Evolutionary conservation across 2,797 vertebrate species (phyloP), one percentile per base, ranked within the genome.

Genomic region (Amazona ochrocephala): DNA sequence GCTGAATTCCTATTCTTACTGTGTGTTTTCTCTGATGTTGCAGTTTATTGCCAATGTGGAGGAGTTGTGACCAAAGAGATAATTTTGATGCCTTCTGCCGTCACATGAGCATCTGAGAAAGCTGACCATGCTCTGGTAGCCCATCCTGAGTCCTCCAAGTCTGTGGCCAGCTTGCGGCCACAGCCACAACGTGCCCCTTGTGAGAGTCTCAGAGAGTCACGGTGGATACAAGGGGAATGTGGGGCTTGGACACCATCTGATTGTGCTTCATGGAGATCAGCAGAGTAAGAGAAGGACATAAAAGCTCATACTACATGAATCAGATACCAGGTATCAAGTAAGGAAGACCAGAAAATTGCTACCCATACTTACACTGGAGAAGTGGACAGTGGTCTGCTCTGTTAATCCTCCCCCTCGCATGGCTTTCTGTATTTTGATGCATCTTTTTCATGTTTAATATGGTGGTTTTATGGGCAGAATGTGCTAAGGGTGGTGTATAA

Each of bases 401-500:
- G 14, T n/a, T 80, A 11, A 0, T 21, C 60, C 5, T 27, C 14
- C 19, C 79, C 84, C 62, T 90, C n/a, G 44, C 37, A 2, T 5
- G 26, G 21, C 68, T 92, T 48, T 74, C 67, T 73, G 80, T 32
- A 77, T 88, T 95, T 95, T 47, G 81, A 79, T 93, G 81, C 76
- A 22, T 89, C 67, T 90, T 87, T 2, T 64, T 65, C 82, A 41
- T 66, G 78, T 93, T 95, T 93, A 94, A 92, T 95, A 64, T 27
- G 84, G 76, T 92, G 75, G 86, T 32, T 96, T 93, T 94, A 81
- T 41, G 32, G 95, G 86, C 91, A 95, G 92, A 96, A 95, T 92
- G 90, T 94, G 95, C 93, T 96, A 89, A 67, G 91, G 93, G 72
- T 95, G 95, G 93, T 96, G 91, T 83, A 96, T 97, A 97, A 97